Evolutionary conservation across 2,113 vertebrate genomes (phyloP), one percentile per base, ranked within the genome.

Genomic region (Aphyosemion australe): DNA sequence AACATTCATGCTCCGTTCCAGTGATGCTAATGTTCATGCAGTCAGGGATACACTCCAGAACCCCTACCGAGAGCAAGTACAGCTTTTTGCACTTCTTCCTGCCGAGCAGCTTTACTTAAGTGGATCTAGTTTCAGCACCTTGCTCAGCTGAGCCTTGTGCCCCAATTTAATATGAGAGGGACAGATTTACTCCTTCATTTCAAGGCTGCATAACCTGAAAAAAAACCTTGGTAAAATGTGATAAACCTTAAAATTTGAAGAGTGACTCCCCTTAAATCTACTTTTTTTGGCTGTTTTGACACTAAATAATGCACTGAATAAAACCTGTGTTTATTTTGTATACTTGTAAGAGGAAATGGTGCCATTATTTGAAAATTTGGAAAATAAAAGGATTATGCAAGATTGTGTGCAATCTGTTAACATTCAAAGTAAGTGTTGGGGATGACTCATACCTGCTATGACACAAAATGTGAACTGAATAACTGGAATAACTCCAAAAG

Each of bases 21-120:
- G 53, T 50, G 41, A 45, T 10, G 2, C 8, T 74, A 1, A 46
- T n/a, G 43, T 65, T 48, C 16, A 20, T 31, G 56, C 68, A 16
- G 65, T 21, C 12, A 42, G 64, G 34, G 47, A 73, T 73, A 18
- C 61, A 75, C 54, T 26, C 10, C 50, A 51, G 57, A 75, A 41
- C 59, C 48, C 34, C 48, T 49, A 18, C 32, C 12, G 42, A 42
- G 42, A 47, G 59, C 56, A 67, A 67, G 46, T 54, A 48, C 46
- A 68, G 26, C 21, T 53, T 60, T 67, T 61, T 42, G 32, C 41
- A 12, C 52, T 65, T 18, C 26, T 65, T 18, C 41, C 41, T 42
- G 19, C 49, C n/a, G 61, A 65, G 70, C 69, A 50, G 67, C 64
- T 49, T 42, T 18, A 8, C 47, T 50, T 11, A 12, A 53, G 12